Conservation (phyloP, 2,797 vertebrate species). For the Tragelaphus eurycerus region DNA sequence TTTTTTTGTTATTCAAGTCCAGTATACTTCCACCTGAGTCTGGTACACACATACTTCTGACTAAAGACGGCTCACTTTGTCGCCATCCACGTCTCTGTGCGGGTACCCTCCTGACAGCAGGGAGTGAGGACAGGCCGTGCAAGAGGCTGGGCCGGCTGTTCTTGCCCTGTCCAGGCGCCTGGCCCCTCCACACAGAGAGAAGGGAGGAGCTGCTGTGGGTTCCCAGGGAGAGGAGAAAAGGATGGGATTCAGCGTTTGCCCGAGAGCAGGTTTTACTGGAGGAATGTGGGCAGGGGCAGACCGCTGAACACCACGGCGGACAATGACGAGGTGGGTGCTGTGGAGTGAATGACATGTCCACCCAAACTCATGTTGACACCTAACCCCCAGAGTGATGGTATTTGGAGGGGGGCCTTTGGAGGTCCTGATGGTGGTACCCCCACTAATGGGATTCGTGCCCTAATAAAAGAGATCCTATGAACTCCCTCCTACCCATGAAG, state of each 20-base stretch:
- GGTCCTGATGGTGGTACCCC: not conserved
- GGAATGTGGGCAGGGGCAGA: not conserved
- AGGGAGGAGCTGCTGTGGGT: fast-evolving
- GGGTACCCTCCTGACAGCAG: not conserved
- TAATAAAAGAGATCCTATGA: not conserved
- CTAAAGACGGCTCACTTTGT: not conserved
- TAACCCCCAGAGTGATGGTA: not conserved
- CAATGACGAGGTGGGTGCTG: not conserved
- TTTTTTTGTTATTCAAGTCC: not conserved
- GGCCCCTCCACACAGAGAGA: not conserved
- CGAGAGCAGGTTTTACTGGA: not conserved
- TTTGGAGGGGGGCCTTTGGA: not conserved
- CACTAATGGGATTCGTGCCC: fast-evolving
- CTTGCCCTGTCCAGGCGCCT: fast-evolving
- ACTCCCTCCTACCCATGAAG: not conserved
- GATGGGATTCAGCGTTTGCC: not conserved
- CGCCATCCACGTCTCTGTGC: not conserved
- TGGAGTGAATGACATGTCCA: too few species aligned
- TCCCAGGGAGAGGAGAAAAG: not conserved
- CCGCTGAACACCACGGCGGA: fast-evolving
- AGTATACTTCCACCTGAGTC: not conserved
- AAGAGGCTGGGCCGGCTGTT: not conserved
- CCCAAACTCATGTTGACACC: not conserved
- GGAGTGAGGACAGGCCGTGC: not conserved
- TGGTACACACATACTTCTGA: not conserved